Percentiles rank a stretch among this genome's conserved stretches.
Evolutionary conservation across 2,888 invertebrate species (phyloP).

Genomic region (Lasius platythorax): DNA sequence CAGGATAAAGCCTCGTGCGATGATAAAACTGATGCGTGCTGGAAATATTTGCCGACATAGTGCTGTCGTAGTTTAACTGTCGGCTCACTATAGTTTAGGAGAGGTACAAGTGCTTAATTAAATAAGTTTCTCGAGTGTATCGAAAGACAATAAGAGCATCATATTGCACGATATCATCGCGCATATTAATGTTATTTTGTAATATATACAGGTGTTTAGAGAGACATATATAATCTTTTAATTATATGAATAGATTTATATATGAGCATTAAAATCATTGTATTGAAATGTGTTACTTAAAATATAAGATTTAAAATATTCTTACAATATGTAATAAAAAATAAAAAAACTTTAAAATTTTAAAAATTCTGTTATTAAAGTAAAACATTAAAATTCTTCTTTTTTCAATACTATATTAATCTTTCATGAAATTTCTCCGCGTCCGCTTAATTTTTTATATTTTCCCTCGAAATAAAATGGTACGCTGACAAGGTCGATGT

Average conservation of each 20-base stretch:
- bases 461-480: neutral
- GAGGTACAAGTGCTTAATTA: constrained; percentile 43
- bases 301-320: neutral
- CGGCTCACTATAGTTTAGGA: neutral
- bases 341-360: neutral
- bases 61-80: constrained; percentile 16
- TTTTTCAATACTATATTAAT: neutral
- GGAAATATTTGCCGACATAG: neutral
- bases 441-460: neutral
- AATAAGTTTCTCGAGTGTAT: constrained; percentile 33
- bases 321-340: neutral
- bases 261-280: neutral
- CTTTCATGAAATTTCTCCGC: neutral
- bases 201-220: neutral
- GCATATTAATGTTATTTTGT: neutral
- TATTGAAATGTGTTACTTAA: neutral
- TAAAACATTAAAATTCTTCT: neutral
- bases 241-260: neutral
- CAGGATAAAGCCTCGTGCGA: constrained; percentile 31
- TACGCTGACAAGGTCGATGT: constrained; percentile 3
- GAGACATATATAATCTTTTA: neutral
- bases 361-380: neutral
- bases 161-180: neutral
- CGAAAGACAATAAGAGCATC: neutral
- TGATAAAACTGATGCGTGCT: constrained; percentile 41